Conservation (phyloP, 2,797 vertebrate genomes). For the Amniataba percoides region DNA sequence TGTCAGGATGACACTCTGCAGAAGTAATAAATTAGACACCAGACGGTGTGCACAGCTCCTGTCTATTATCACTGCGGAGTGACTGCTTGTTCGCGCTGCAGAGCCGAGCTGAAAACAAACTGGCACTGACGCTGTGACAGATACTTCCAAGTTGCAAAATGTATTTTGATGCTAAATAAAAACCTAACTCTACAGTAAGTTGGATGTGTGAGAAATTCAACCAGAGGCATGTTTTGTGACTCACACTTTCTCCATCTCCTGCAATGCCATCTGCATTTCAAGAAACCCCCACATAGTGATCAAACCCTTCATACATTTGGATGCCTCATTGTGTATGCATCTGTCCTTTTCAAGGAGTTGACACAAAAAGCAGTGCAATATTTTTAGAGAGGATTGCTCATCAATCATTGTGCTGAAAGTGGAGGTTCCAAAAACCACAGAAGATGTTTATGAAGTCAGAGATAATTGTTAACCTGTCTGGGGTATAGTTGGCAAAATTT, state of each 20-base stretch:
- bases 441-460: conserved; percentile 47
- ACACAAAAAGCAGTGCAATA: background rate
- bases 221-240: background rate
- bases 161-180: background rate
- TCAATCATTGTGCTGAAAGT: conserved; percentile 55
- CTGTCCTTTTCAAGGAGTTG: background rate
- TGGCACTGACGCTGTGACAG: conserved; percentile 2
- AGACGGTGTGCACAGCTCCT: background rate
- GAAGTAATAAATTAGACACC: conserved; percentile 2
- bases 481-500: conserved; percentile 36
- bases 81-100: conserved; percentile 1
- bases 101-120: background rate
- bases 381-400: conserved; percentile 42
- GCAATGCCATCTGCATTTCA: background rate
- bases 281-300: background rate
- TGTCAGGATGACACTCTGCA: conserved; percentile 7
- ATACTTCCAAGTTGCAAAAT: conserved; percentile 9
- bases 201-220: background rate
- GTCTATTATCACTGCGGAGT: conserved; percentile 2
- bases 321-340: background rate
- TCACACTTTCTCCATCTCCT: background rate
- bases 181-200: background rate
- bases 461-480: conserved; percentile 71
- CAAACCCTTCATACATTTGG: background rate
- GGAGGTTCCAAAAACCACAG: conserved; percentile 56